Conservation (phyloP, 2,113 vertebrate species). For the Chaetodon auriga region DNA sequence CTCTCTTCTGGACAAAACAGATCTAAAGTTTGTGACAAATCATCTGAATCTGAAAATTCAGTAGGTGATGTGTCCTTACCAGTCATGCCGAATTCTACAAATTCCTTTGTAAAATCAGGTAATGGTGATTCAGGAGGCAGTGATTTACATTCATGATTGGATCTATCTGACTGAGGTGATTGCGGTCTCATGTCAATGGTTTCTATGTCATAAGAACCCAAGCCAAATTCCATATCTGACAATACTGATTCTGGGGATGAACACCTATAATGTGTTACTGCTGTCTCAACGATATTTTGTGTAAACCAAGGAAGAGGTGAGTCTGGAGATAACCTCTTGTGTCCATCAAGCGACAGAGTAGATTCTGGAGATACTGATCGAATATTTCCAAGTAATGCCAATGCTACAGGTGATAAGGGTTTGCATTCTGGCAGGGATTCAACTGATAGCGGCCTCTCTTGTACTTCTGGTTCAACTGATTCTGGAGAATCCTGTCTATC, state of each 20-base stretch:
- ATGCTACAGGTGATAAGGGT: conserved; percentile 37
- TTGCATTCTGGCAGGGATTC: conserved; percentile 58
- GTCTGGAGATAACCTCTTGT: conserved; percentile 58
- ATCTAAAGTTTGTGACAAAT: conserved; percentile 3
- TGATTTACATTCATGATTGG: conserved; percentile 32
- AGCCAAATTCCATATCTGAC: conserved; percentile 45
- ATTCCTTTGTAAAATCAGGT: conserved; percentile 38
- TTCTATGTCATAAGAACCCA: conserved; percentile 11
- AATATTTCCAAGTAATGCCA: conserved; percentile 22
- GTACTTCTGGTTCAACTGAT: conserved; percentile 52
- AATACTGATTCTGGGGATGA: conserved; percentile 51
- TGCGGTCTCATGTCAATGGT: conserved; percentile 13
- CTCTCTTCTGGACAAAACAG: conserved; percentile 34
- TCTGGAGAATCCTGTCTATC: conserved; percentile 66
- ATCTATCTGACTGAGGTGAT: conserved; percentile 53
- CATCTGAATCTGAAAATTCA: conserved; percentile 42
- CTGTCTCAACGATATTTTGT: conserved; percentile 36
- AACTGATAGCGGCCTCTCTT: conserved; percentile 41
- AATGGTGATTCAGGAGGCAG: conserved; percentile 46
- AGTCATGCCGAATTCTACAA: conserved; percentile 19
- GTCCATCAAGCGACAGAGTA: conserved; percentile 54
- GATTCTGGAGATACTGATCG: conserved; percentile 58
- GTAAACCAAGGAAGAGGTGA: conserved; percentile 59
- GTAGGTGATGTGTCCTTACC: conserved; percentile 14
- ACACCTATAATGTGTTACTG: not conserved